phyloP scores from a whole-genome alignment of 2,888 invertebrate genomes.

The Sarcophaga carnaria region DNA sequence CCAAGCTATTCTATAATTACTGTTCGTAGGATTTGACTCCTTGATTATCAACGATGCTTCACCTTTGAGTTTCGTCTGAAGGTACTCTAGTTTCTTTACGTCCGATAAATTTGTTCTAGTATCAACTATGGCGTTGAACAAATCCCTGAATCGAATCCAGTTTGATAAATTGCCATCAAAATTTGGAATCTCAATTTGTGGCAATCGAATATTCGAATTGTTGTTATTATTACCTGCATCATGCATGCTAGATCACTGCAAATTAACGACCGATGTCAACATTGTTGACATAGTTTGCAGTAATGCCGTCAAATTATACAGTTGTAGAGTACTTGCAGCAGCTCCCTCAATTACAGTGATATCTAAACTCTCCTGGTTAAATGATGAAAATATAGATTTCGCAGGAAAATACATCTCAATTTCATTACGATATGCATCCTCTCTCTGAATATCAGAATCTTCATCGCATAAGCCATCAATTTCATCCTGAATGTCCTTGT shows the following conservation, averaged over 20 bases:
- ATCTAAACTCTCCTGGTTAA: background rate
- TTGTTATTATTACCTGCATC: background rate
- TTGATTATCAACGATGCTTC: constrained; percentile 61
- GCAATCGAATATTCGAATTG: constrained; percentile 43
- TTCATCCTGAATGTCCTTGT: constrained; percentile 40
- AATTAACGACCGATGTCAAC: background rate
- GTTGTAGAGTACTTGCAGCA: background rate
- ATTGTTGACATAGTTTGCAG: background rate
- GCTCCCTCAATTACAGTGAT: constrained; percentile 2
- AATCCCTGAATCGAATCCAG: constrained; percentile 64
- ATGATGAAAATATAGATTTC: background rate
- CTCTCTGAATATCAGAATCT: background rate
- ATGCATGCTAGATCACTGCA: too few relatives aligned
- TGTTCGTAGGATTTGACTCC: constrained; percentile 58
- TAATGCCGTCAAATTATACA: background rate
- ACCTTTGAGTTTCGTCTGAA: constrained; percentile 59
- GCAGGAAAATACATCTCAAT: constrained; percentile 15
- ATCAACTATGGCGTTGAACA: constrained; percentile 59
- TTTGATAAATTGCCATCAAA: constrained; percentile 49
- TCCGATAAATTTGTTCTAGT: constrained; percentile 47
- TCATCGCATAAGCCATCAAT: constrained; percentile 27
- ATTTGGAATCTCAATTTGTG: constrained; percentile 59
- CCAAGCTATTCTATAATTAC: constrained; percentile 63
- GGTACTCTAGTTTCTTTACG: constrained; percentile 60
- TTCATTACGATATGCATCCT: constrained; percentile 3